Evolutionary conservation across 2,113 vertebrate genomes (phyloP).

Genomic region (Oxygymnocypris stewartii): DNA sequence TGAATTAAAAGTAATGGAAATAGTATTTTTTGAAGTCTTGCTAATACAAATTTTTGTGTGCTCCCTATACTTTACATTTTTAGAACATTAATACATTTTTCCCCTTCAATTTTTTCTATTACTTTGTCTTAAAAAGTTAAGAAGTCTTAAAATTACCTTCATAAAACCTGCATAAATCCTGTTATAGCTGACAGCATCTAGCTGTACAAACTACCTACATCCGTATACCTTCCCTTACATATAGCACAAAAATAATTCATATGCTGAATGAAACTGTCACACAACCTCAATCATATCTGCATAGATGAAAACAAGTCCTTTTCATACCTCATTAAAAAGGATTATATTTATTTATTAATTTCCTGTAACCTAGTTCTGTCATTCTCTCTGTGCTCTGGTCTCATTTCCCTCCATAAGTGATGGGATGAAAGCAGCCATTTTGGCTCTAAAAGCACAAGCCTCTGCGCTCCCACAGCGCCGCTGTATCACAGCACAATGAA

Average conservation of each 20-base stretch:
- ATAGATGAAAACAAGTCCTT: background rate
- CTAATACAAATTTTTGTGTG: too few relatives aligned
- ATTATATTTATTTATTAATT: background rate
- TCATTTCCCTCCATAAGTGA: background rate
- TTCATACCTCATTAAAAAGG: background rate
- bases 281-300: background rate
- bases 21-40: too few relatives aligned
- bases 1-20: too few relatives aligned
- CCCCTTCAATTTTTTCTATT: too few relatives aligned
- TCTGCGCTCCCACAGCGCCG: background rate
- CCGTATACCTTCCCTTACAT: background rate
- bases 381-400: background rate
- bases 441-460: background rate
- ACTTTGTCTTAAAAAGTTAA: background rate
- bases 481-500: background rate
- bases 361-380: background rate
- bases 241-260: background rate
- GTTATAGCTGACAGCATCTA: background rate
- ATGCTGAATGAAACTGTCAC: background rate
- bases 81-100: too few relatives aligned
- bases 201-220: background rate
- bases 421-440: slow-evolving; percentile 17
- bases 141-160: background rate
- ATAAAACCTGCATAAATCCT: too few relatives aligned
- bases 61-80: too few relatives aligned